Percentiles rank a stretch among this genome's conserved stretches.
Conservation (phyloP, 2,797 vertebrate genomes). For the Molothrus aeneus region DNA sequence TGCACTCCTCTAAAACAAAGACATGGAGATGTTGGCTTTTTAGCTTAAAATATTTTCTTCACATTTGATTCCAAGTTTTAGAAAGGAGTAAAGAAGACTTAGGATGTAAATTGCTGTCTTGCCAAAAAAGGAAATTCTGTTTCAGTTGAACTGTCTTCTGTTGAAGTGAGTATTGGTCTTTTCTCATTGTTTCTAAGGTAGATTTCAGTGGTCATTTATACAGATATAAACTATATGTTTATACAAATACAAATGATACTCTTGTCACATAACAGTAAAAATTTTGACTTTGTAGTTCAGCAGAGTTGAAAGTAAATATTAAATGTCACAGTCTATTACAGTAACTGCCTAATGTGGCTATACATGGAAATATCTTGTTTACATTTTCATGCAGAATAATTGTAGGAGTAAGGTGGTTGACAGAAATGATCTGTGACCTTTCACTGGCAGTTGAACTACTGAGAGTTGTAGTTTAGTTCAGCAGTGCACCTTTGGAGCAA, state of each 20-base stretch:
- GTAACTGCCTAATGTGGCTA: not conserved
- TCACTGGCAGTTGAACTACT: not conserved
- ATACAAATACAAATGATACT: not conserved
- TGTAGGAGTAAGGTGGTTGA: not conserved
- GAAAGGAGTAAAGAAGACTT: not conserved
- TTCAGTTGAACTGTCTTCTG: not conserved
- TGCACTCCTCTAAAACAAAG: not conserved
- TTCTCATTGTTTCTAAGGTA: not conserved
- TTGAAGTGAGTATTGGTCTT: not conserved
- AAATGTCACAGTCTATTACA: not conserved
- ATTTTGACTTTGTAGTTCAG: not conserved
- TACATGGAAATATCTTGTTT: not conserved
- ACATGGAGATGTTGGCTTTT: not conserved
- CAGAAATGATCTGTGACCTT: not conserved
- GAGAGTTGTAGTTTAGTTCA: not conserved
- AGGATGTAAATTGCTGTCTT: not conserved
- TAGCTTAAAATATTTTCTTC: not conserved
- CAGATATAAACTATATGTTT: not conserved
- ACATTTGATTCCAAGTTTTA: not conserved
- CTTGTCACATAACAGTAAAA: not conserved
- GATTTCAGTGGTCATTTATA: not conserved
- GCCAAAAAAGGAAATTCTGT: not conserved
- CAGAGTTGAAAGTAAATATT: not conserved
- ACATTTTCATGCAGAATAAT: not conserved
- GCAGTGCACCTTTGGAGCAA: not conserved